Conservation (phyloP, 2,113 vertebrate species). For the Glaucidium brasilianum region DNA sequence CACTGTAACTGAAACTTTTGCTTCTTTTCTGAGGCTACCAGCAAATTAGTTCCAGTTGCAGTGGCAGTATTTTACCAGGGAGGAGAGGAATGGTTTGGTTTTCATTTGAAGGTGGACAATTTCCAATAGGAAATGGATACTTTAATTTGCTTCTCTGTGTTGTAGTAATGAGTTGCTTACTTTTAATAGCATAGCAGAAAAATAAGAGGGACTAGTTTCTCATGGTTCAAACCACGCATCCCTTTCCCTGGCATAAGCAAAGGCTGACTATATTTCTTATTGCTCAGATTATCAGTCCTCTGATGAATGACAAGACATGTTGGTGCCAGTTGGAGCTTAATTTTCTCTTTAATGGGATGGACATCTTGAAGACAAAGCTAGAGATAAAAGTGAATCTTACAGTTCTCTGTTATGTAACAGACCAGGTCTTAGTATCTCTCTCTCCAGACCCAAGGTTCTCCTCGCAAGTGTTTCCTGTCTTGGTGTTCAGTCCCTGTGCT, state of each 20-base stretch:
- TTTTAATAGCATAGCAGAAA: neutral
- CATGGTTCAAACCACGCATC: neutral
- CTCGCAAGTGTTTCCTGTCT: neutral
- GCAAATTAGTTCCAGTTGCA: slow-evolving; percentile 56
- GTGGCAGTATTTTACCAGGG: neutral
- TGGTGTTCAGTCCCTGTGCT: neutral
- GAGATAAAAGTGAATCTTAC: neutral
- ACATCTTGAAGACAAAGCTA: neutral
- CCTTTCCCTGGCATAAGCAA: neutral
- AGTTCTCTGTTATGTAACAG: neutral
- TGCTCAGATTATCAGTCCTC: neutral
- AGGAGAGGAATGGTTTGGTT: neutral
- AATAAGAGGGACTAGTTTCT: neutral
- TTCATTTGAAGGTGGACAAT: neutral
- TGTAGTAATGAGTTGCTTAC: neutral
- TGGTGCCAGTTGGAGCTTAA: neutral
- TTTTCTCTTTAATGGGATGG: neutral
- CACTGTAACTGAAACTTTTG: neutral
- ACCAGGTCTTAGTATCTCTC: neutral
- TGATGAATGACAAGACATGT: neutral
- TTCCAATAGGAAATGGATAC: slow-evolving; percentile 33
- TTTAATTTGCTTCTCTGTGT: slow-evolving; percentile 10
- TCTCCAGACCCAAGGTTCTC: neutral
- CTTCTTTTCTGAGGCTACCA: neutral
- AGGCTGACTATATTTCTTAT: neutral